phyloP scores from a whole-genome alignment of 2,113 vertebrate species.

The Nymphicus hollandicus region DNA sequence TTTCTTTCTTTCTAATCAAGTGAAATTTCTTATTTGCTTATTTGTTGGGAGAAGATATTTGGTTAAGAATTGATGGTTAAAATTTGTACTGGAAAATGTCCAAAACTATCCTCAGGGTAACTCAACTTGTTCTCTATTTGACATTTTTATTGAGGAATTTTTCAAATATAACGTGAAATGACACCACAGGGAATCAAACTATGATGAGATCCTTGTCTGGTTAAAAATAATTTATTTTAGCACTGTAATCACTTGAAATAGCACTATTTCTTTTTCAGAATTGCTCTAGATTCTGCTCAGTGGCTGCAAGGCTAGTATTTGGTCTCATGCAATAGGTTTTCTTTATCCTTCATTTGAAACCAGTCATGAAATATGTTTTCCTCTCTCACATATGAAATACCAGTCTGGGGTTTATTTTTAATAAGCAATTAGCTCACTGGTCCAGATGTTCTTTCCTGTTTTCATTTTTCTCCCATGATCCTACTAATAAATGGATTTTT shows the following conservation, averaged over 20 bases:
- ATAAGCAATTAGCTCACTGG: constrained; percentile 3
- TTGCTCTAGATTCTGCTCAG: constrained; percentile 46
- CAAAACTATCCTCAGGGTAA: constrained; percentile 59
- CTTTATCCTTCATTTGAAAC: constrained; percentile 64
- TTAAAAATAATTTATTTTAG: constrained; percentile 58
- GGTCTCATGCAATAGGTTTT: constrained; percentile 48
- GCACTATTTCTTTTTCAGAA: constrained; percentile 58
- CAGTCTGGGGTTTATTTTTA: not conserved
- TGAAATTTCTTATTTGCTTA: constrained; percentile 9
- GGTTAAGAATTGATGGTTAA: constrained; percentile 62
- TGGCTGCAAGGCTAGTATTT: constrained; percentile 51
- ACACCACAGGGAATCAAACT: constrained; percentile 64
- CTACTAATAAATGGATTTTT: constrained; percentile 15
- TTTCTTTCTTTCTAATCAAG: not conserved
- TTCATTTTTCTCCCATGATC: not conserved
- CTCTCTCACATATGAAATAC: not conserved
- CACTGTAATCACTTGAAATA: constrained; percentile 59
- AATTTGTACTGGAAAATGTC: constrained; percentile 67
- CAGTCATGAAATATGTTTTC: constrained; percentile 14
- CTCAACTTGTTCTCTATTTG: constrained; percentile 66
- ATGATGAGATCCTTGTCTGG: constrained; percentile 47
- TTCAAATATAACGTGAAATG: constrained; percentile 77
- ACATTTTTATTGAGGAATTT: constrained; percentile 81
- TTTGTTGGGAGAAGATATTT: not conserved
- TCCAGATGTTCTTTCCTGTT: constrained; percentile 37